Base-by-base conservation (phyloP, 2,888 invertebrate species). In the Serrognathus titanus region DNA sequence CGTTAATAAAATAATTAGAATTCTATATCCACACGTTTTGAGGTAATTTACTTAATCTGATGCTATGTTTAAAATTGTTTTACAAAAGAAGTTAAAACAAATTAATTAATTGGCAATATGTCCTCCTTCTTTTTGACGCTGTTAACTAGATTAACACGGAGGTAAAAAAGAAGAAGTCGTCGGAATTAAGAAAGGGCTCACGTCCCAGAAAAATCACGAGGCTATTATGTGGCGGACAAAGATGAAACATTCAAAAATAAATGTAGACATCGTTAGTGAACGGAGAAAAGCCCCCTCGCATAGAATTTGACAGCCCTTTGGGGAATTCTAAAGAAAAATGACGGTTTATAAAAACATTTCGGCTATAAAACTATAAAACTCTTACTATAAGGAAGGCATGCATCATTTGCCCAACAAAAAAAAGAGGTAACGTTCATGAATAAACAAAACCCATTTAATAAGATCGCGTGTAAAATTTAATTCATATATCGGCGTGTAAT, bases 271-370 rank as follows among this genome's bases (percentile, higher is more conserved):
- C 65, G 67, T 67, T 64, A 62, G 62, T 60, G 55, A 60, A 59
- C 51, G 37, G 48, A 31, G 54, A 57, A 56, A 56, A 63, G 60
- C 57, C 59, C 63, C 69, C 66, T 65, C 62, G 68, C 65, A 67
- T 69, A 71, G 66, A 66, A 68, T 70, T 70, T 72, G 71, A 75
- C 74, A 71, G 71, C 71, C 65, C 75, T 70, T 71, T 66, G 60
- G 75, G 72, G 75, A 71, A 68, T 68, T 59, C 52, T 52, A 57
- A 69, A 73, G 75, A 76, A 75, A 75, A 76, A 76, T 76, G 72
- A 70, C 65, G 71, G 70, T 75, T 75, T 76, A 76, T 75, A 76
- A 75, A 76, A 75, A 75, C 74, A 75, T 75, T 74, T 71, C 69
- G 65, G 72, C 70, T 71, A 75, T 77, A 77, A 77, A 77, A 75